A percentile compares a stretch with the other conserved stretches of the same genome.
Evolutionary conservation across 1,140 invertebrate species (phyloP).

Genomic region (Colletes latitarsis): DNA sequence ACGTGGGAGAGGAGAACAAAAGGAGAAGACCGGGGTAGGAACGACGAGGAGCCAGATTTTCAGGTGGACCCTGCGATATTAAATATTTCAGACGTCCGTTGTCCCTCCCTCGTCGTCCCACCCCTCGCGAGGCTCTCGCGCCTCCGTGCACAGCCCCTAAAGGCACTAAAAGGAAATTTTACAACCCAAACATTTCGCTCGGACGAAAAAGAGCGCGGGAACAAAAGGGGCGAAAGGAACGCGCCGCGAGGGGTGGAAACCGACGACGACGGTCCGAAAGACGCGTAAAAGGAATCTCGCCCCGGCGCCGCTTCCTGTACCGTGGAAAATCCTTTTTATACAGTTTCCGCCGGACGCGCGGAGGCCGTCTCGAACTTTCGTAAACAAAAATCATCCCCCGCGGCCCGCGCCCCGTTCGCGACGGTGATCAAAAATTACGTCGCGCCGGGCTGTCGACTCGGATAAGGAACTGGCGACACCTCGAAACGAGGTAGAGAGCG

Average conservation of each 20-base stretch:
- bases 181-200: slow-evolving; percentile 53
- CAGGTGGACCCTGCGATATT: slow-evolving; percentile 51
- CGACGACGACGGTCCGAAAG: not conserved
- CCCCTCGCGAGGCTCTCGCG: not conserved
- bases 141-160: slow-evolving; percentile 18
- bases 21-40: not conserved
- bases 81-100: slow-evolving; percentile 58
- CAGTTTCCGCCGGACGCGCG: slow-evolving; percentile 44
- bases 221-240: slow-evolving; percentile 10
- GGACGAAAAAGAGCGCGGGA: slow-evolving; percentile 8
- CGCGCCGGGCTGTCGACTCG: slow-evolving; percentile 16
- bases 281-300: not conserved
- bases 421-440: slow-evolving; percentile 48
- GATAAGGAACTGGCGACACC: slow-evolving; percentile 9
- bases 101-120: slow-evolving; percentile 25
- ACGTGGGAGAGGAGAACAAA: slow-evolving; percentile 17
- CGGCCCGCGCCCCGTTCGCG: too few relatives aligned
- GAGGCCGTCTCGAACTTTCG: slow-evolving; percentile 33
- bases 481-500: too few relatives aligned
- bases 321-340: slow-evolving; percentile 55
- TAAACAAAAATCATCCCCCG: slow-evolving; percentile 48
- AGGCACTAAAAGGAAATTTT: slow-evolving; percentile 57
- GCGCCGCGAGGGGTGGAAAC: too few relatives aligned
- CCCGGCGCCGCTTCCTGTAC: slow-evolving; percentile 35
- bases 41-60: slow-evolving; percentile 44